Evolutionary conservation across 1,140 invertebrate species (phyloP), one percentile per base, ranked within the genome.

Genomic region (Aphis gossypii): DNA sequence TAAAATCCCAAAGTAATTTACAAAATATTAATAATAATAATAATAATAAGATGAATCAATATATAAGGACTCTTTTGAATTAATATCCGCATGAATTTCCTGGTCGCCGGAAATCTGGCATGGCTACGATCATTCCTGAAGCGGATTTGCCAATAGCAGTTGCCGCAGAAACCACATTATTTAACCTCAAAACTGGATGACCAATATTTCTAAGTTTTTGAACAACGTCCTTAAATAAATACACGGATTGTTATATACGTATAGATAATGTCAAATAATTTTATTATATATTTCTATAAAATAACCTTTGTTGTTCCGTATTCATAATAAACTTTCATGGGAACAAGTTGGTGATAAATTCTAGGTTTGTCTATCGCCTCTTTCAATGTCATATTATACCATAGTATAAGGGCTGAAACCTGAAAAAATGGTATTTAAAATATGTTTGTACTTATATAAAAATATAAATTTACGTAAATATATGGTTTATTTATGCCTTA

Each of bases 281-380:
- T 44, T 9, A 21, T 35, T 60, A 41, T 9, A 82, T 25, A n/a
- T 51, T 3, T 44, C 60, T n/a, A 68, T 14, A 48, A 48, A 93
- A 92, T 93, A 95, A 97, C 97, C 95, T 96, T 95, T 90, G 96
- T 96, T 94, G 98, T 96, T 54, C 97, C 97, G 94, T 96, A 96
- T 96, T 99, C 99, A 95, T 98, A 98, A 86, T 96, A 94, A 0
- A 98, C 94, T 54, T 96, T 94, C 96, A 99, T 98, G 0, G 99
- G 99, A 94, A 97, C 96, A 6, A 99, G 96, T 95, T 99, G 99
- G 95, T 99, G 98, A 95, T 99, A 99, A 93, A 99, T 96, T 94
- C 99, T 96, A 0, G 97, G 96, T 0, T 97, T 96, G 95, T 99
- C 98, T 7, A 99, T 96, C 0, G 99, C 98, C 95, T 98, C 95